Base-by-base conservation (phyloP, 2,113 vertebrate species). In the Neofelis nebulosa region DNA sequence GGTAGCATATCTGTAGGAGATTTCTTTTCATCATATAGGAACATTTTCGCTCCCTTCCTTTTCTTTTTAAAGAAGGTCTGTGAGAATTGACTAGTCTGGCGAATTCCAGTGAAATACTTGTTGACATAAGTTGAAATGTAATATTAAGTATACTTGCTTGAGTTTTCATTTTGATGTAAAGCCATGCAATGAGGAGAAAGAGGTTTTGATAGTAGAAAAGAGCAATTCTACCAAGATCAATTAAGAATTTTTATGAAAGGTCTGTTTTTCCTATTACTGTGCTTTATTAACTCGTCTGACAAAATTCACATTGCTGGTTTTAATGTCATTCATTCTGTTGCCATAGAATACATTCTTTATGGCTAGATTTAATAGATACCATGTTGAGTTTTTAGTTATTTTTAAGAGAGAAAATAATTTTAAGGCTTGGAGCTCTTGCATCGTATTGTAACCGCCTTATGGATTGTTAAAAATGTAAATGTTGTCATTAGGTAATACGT, bases 171-270 rank as follows among this genome's bases (percentile, higher is more conserved):
- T 96, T 96, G 95, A 92, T 91, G 82, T 94, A 96, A 94, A 92
- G 91, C 63, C 92, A 65, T 94, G n/a, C 78, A 57, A 92, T 95
- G 84, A 91, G 91, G 73, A 84, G 84, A 81, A 88, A 80, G 84
- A 96, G 68, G 48, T 81, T 36, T 96, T 97, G 91, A 88, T 55
- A 45, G 50, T 94, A 96, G 97, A 89, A 97, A 92, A 96, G 89
- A 98, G n/a, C 13, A 41, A 63, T 96, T 92, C 74, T 92, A 91
- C 74, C 16, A 18, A 95, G 45, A 89, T 94, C 93, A 95, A 95
- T 96, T 86, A 97, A 91, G 95, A 94, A 96, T 98, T 98, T 96
- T 96, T 92, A 97, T 96, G 94, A 98, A 98, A 98, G 89, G 83
- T 90, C 97, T 98, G 41, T 41, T 97, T 96, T 96, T 96, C 79